These are phyloP conservation scores for Phyllopteryx taeniolatus DNA, from an alignment of 2,113 vertebrate genomes.

Conservation along the genomic window DNA sequence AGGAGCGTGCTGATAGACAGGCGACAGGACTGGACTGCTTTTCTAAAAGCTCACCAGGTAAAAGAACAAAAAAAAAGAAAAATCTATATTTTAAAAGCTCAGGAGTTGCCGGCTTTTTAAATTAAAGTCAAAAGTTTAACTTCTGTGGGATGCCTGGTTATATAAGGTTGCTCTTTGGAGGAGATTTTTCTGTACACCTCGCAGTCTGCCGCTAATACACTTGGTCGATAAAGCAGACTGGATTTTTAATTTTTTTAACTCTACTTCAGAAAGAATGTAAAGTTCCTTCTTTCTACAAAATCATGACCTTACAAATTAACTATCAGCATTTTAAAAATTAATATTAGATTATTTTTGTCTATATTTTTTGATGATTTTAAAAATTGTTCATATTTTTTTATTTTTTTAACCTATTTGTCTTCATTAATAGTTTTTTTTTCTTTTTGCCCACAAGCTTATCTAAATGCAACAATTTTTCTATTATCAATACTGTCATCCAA, in stretches of 20 bases:
- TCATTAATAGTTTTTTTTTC: too few species aligned
- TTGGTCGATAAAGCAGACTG: background rate
- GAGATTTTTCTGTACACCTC: background rate
- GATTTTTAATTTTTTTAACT: background rate
- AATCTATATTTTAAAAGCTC: constrained; percentile 11
- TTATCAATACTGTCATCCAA: too few species aligned
- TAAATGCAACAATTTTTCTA: too few species aligned
- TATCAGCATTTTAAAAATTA: too few species aligned
- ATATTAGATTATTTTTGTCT: too few species aligned
- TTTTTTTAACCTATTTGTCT: too few species aligned
- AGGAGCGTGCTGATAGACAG: constrained; percentile 49
- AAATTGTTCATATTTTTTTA: too few species aligned
- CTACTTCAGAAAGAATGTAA: background rate
- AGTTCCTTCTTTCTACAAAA: background rate
- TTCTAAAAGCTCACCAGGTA: constrained; percentile 16
- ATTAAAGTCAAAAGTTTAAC: constrained; percentile 56
- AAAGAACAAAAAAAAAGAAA: constrained; percentile 15
- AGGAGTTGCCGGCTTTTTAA: constrained; percentile 22
- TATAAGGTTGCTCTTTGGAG: background rate
- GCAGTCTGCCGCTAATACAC: background rate
- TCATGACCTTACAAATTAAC: too few species aligned
- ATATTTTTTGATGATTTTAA: too few species aligned
- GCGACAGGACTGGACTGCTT: constrained; percentile 7
- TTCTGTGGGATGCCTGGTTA: constrained; percentile 22
- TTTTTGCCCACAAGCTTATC: too few species aligned